A percentile compares a stretch with the other conserved stretches of the same genome.
Evolutionary conservation across 2,888 invertebrate species (phyloP).

Genomic region (Dynastes grantii): DNA sequence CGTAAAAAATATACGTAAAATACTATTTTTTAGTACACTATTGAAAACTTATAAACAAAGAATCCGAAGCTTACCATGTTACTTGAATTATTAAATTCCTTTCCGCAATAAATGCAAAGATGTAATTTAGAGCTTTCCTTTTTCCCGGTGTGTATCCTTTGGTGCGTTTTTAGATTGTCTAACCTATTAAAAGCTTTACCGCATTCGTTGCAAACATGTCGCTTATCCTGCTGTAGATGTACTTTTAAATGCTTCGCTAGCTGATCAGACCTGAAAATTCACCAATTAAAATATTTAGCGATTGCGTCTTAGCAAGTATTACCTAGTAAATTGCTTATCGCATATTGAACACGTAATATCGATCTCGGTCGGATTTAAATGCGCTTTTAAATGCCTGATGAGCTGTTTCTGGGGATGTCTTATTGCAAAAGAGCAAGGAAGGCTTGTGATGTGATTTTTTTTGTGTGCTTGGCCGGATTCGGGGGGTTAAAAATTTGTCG

Average conservation of each 20-base stretch:
- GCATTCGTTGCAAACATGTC: slow-evolving; percentile 76
- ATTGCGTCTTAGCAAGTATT: slow-evolving; percentile 39
- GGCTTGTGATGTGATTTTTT: slow-evolving; percentile 69
- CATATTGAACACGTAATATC: slow-evolving; percentile 69
- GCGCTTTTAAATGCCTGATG: slow-evolving; percentile 69
- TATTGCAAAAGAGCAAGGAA: slow-evolving; percentile 69
- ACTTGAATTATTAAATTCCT: slow-evolving; percentile 71
- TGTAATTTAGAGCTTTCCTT: slow-evolving; percentile 69
- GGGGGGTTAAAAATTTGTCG: slow-evolving; percentile 67
- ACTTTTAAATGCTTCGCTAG: slow-evolving; percentile 77
- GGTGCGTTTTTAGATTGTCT: slow-evolving; percentile 69
- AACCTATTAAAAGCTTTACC: slow-evolving; percentile 76
- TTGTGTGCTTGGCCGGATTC: slow-evolving; percentile 67
- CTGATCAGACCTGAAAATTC: slow-evolving; percentile 75
- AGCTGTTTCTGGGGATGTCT: slow-evolving; percentile 68
- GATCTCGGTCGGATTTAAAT: slow-evolving; percentile 61
- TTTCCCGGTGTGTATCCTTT: slow-evolving; percentile 68
- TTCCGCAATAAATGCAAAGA: slow-evolving; percentile 70
- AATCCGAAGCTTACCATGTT: slow-evolving; percentile 66
- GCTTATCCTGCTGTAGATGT: slow-evolving; percentile 72
- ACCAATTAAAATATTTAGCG: background rate
- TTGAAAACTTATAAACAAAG: no score
- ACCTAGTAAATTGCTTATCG: slow-evolving; percentile 67
- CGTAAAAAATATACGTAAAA: slow-evolving; percentile 49
- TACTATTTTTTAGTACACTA: background rate